Conservation (phyloP, 2,888 invertebrate species). For the Callyntrura guangdongensis region DNA sequence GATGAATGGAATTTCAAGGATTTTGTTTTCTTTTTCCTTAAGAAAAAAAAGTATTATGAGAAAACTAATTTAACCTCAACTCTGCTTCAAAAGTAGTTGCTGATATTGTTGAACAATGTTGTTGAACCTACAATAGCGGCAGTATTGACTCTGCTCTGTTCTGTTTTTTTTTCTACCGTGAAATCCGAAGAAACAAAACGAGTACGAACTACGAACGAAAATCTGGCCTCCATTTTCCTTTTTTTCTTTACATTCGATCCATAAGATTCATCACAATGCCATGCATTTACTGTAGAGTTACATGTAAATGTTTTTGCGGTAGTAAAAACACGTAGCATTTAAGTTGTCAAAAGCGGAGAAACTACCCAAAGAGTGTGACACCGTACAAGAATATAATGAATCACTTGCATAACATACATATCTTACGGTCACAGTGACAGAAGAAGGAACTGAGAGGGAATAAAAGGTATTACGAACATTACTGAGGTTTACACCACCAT, state of each 20-base stretch:
- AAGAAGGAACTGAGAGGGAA: background rate
- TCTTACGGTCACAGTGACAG: slow-evolving; percentile 49
- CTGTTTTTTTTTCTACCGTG: background rate
- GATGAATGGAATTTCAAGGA: slow-evolving; percentile 16
- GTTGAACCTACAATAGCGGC: background rate
- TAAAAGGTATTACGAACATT: background rate
- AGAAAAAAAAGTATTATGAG: slow-evolving; percentile 14
- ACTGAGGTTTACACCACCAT: no score
- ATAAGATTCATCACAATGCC: no score
- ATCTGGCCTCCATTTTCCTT: no score
- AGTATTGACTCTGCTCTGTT: background rate
- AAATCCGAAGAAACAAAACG: background rate
- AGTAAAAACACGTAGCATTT: background rate
- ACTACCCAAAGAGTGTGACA: slow-evolving; percentile 9
- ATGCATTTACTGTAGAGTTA: background rate
- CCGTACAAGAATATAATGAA: slow-evolving; percentile 44
- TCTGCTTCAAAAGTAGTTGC: background rate
- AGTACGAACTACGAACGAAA: background rate
- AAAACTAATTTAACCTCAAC: slow-evolving; percentile 48
- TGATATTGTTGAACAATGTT: background rate
- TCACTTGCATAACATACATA: slow-evolving; percentile 29
- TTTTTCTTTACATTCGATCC: no score
- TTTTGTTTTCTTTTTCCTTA: background rate
- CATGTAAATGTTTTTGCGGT: background rate
- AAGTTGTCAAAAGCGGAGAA: no score